Evolutionary conservation across 2,888 invertebrate genomes (phyloP).

Genomic region (Harpagoxenus sublaevis): DNA sequence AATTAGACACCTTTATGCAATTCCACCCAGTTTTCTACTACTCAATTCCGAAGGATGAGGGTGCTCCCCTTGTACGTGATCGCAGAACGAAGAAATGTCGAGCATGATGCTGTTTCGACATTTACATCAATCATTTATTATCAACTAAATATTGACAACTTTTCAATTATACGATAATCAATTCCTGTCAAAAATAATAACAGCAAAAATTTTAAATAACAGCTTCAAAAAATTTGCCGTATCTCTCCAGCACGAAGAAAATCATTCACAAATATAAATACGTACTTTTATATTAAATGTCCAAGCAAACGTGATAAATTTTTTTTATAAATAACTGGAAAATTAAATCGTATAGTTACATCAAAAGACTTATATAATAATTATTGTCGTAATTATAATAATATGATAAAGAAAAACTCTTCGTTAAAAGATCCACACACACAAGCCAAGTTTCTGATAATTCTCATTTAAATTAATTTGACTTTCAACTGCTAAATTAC

Average conservation of each 20-base stretch:
- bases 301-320: background rate
- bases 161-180: background rate
- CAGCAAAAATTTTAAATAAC: background rate
- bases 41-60: slow-evolving; percentile 9
- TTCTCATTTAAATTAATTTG: background rate
- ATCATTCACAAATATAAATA: background rate
- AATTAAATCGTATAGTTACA: background rate
- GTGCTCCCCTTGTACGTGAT: background rate
- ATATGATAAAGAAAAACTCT: background rate
- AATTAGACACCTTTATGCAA: slow-evolving; percentile 83
- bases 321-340: slow-evolving; percentile 6
- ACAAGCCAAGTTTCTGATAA: background rate
- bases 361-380: background rate
- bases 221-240: background rate
- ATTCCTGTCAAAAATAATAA: background rate
- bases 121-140: background rate
- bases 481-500: background rate
- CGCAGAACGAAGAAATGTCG: background rate
- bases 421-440: background rate
- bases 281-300: background rate
- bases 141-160: background rate
- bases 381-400: background rate
- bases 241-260: background rate
- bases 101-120: background rate
- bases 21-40: slow-evolving; percentile 69